Percentiles rank a stretch among this genome's conserved stretches.
Conservation (phyloP, 2,888 invertebrate species). For the Acronicta leporina region DNA sequence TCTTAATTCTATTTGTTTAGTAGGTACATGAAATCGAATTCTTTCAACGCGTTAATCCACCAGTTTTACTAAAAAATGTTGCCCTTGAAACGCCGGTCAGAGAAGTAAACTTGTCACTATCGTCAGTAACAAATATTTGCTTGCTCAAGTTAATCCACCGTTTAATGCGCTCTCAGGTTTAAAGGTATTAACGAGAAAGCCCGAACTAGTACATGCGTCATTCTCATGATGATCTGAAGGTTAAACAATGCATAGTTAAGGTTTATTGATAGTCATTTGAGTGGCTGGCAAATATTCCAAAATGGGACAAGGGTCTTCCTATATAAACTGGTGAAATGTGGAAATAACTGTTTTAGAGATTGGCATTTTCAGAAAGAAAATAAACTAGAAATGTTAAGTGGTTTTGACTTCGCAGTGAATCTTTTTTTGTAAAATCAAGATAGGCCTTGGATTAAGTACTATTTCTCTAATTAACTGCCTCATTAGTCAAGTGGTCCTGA, state of each 20-base stretch:
- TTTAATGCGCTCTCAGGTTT: constrained; percentile 61
- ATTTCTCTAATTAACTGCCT: no score
- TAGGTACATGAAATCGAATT: neutral
- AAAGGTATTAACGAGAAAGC: constrained; percentile 69
- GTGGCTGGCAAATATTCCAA: constrained; percentile 42
- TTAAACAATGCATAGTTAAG: constrained; percentile 57
- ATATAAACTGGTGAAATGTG: neutral
- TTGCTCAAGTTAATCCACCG: constrained; percentile 56
- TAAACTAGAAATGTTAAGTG: no score
- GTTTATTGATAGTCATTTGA: constrained; percentile 61
- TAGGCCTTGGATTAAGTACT: no score
- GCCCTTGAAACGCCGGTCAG: constrained; percentile 58
- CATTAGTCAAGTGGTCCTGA: no score
- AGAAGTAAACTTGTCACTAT: constrained; percentile 54
- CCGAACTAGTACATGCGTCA: constrained; percentile 59
- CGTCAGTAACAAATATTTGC: constrained; percentile 69
- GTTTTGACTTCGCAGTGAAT: no score
- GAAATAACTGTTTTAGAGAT: neutral
- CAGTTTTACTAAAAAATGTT: constrained; percentile 34
- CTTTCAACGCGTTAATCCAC: constrained; percentile 15
- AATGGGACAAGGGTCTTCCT: constrained; percentile 40
- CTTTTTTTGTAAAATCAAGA: no score
- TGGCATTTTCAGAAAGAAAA: neutral
- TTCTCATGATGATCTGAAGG: constrained; percentile 58
- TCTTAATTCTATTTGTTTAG: no score